phyloP scores from a whole-genome alignment of 2,113 vertebrate species.

The Pandion haliaetus region DNA sequence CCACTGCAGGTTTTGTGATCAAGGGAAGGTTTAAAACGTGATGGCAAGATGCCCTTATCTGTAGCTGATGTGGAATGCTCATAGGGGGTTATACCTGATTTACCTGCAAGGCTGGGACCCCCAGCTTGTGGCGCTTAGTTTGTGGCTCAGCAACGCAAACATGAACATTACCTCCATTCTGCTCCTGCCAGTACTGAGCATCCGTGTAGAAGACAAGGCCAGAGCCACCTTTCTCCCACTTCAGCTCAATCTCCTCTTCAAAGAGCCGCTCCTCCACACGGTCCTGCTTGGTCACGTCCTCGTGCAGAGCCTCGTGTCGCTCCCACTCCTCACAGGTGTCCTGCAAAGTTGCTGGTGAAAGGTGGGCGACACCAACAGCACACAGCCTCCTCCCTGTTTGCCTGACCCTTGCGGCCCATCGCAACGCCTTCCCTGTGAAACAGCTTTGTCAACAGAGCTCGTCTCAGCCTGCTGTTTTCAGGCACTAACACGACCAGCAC shows the following conservation, averaged over 20 bases:
- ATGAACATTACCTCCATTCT: conserved; percentile 82
- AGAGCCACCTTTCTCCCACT: conserved; percentile 97
- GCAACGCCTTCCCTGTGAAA: fast-evolving
- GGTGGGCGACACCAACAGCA: not conserved
- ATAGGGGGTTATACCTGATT: fast-evolving
- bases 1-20: not conserved
- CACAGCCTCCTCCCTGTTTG: not conserved
- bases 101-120: not conserved
- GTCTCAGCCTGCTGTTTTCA: not conserved
- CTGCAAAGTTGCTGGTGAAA: not conserved
- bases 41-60: fast-evolving
- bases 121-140: not conserved
- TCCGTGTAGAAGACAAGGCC: conserved; percentile 97
- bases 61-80: fast-evolving
- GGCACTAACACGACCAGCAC: not conserved
- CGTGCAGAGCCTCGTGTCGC: conserved; percentile 90
- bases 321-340: conserved; percentile 94
- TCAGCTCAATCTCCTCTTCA: conserved; percentile 95
- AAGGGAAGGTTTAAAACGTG: not conserved
- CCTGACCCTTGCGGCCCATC: fast-evolving
- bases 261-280: conserved; percentile 86
- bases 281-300: conserved; percentile 92
- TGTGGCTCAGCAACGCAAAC: not conserved
- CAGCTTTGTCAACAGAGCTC: not conserved
- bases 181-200: conserved; percentile 92